Evolutionary conservation across 2,113 vertebrate genomes (phyloP).

Genomic region (Platichthys flesus): DNA sequence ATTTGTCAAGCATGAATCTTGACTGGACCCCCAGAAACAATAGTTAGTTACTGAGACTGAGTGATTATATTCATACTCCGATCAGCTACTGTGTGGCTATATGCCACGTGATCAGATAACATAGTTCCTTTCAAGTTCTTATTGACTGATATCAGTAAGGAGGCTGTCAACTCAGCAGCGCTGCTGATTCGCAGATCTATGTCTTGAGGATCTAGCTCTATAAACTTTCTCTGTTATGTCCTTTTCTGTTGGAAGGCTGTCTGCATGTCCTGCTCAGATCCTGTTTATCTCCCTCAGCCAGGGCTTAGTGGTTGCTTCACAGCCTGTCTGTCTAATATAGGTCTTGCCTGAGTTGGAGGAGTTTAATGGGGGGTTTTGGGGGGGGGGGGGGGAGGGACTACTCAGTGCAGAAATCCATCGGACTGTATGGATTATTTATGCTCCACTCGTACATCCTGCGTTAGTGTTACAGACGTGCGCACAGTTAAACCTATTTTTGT

Average conservation of each 20-base stretch:
- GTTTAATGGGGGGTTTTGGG: not conserved
- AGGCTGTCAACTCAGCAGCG: not conserved
- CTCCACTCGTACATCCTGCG: constrained; percentile 1
- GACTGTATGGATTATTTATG: constrained; percentile 57
- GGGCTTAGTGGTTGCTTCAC: constrained; percentile 20
- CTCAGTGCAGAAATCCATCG: not conserved
- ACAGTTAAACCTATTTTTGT: constrained; percentile 24
- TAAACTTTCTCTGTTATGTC: no score
- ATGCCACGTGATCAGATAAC: constrained; percentile 4
- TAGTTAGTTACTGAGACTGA: constrained; percentile 1
- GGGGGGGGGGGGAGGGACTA: constrained; percentile 19
- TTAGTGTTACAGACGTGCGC: not conserved
- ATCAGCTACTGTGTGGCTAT: not conserved
- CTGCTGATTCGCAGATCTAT: constrained; percentile 9
- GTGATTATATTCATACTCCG: not conserved
- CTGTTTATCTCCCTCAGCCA: constrained; percentile 31
- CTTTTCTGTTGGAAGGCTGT: not conserved
- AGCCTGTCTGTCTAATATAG: constrained; percentile 38
- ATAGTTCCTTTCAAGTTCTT: not conserved
- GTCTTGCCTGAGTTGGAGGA: constrained; percentile 20
- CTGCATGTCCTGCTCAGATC: not conserved
- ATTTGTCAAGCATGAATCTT: constrained; percentile 10
- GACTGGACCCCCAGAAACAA: not conserved
- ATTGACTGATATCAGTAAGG: not conserved
- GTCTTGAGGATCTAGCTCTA: not conserved